Evolutionary conservation across 2,888 invertebrate species (phyloP).

Genomic region (Micoletzkya japonica): DNA sequence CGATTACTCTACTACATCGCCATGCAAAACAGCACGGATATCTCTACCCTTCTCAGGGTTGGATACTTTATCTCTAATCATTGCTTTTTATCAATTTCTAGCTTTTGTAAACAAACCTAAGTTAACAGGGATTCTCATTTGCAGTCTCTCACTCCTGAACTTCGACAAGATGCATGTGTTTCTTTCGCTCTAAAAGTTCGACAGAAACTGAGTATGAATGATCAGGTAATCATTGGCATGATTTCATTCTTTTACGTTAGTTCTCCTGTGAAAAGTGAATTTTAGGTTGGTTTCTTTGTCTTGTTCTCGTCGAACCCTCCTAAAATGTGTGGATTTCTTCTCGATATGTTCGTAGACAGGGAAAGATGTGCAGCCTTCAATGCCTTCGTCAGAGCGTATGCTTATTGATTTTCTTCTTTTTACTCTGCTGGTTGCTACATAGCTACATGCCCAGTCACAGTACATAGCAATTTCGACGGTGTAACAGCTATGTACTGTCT

Average conservation of each 20-base stretch:
- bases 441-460: not conserved
- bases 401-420: conserved; percentile 66
- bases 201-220: conserved; percentile 88
- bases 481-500: no score
- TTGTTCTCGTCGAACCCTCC: conserved; percentile 80
- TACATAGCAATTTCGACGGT: no score
- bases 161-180: conserved; percentile 60
- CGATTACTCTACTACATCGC: conserved; percentile 94
- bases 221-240: conserved; percentile 73
- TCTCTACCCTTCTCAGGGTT: conserved; percentile 82
- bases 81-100: not conserved
- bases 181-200: conserved; percentile 78
- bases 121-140: conserved; percentile 3
- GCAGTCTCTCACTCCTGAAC: conserved; percentile 36
- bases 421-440: no score
- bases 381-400: conserved; percentile 94
- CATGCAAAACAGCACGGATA: conserved; percentile 95
- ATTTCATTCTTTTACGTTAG: not conserved
- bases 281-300: conserved; percentile 75
- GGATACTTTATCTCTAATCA: not conserved
- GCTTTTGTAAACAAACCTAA: no score
- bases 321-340: conserved; percentile 90
- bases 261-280: not conserved
- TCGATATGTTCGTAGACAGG: conserved; percentile 96
- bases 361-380: conserved; percentile 89